Evolutionary conservation across 1,140 invertebrate species (phyloP), one percentile per base, ranked within the genome.

Genomic region (Andrena cerasifolii): DNA sequence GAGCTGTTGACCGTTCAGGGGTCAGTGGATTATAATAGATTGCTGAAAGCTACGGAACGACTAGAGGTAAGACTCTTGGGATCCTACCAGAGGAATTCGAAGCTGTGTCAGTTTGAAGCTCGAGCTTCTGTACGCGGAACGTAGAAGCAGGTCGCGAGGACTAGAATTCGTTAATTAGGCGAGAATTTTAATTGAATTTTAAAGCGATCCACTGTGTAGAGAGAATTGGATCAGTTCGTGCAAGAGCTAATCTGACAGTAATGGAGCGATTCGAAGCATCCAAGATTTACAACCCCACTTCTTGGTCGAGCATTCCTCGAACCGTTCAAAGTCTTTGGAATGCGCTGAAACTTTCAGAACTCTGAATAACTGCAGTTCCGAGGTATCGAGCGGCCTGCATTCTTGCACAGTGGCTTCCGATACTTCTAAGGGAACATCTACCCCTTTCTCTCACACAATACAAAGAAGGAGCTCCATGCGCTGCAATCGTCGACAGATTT

Each of bases 1-100:
- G 96, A 97, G 84, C 89, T 97, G 16, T 92, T 97, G 3, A 96
- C 95, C 1, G 95, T 97, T 0, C 96, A 97, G 86, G 96, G 96
- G 16, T 95, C 95, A 49, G 95, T 97, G 2, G 96, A 97, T 91
- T 97, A 97, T 80, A 96, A 97, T 65, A 94, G 96, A 36, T 90
- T 97, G 54, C 91, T 95, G n/a, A 96, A 96, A 85, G 96, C 96
- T 43, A 97, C 96, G 0, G 96, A 97, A 88, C 93, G 96, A 87
- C 91, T 97, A 70, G 96, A 97, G 95, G 96, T 97, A 73, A 94
- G 94, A 40, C 4, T 10, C 10, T 40, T 40, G 36, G 36, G 10
- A 40, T 40, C 3, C 4, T 40, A 40, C 36, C n/a, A n/a, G n/a
- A n/a, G n/a, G n/a, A n/a, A n/a, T n/a, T n/a, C n/a, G n/a, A n/a